Evolutionary conservation across 2,888 invertebrate genomes (phyloP), one percentile per base, ranked within the genome.

Genomic region (Volucella inanis): DNA sequence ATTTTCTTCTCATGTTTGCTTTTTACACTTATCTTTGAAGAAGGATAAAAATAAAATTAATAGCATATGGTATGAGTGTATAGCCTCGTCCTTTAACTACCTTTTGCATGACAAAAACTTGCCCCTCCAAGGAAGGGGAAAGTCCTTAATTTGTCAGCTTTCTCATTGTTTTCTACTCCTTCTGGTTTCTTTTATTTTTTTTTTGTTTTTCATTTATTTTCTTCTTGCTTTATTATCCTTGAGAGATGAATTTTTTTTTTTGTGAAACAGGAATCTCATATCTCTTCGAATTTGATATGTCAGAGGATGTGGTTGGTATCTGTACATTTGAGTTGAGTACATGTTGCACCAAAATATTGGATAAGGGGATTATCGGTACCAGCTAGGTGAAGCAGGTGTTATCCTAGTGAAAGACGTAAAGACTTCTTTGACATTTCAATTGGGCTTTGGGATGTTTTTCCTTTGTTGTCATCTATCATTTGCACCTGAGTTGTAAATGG

Each of bases 141-240:
- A 57, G 49, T 52, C 61, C 52, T 71, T 61, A 71, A 71, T 71
- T 71, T 71, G 61, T 43, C 71, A 61, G 43, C 9, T 71, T 31
- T 43, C 43, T 50, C 71, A 57, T 57, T 59, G 31, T 49, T 45
- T 57, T 11, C 39, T 57, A 22, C 22, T 22, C 22, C 22, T 22
- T 43, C 61, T 50, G 41, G 8, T 71, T 31, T 43, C 31, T 50
- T 61, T 39, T 49, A 39, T 14, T 49, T 45, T 57, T 14, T 22
- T 57, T 1, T 47, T 39, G 9, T 15, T 39, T 55, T 39, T 15
- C 38, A 14, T 14, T 49, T 15, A 43, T 38, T 38, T 45, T 45
- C 43, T 22, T 18, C 12, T 49, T 39, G 10, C 49, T n/a, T 38
- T 41, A 59, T 59, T 59, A 59, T 59, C 59, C 43, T 59, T 11